Evolutionary conservation across 2,797 vertebrate genomes (phyloP), one percentile per base, ranked within the genome.

Genomic region (Podarcis siculus): DNA sequence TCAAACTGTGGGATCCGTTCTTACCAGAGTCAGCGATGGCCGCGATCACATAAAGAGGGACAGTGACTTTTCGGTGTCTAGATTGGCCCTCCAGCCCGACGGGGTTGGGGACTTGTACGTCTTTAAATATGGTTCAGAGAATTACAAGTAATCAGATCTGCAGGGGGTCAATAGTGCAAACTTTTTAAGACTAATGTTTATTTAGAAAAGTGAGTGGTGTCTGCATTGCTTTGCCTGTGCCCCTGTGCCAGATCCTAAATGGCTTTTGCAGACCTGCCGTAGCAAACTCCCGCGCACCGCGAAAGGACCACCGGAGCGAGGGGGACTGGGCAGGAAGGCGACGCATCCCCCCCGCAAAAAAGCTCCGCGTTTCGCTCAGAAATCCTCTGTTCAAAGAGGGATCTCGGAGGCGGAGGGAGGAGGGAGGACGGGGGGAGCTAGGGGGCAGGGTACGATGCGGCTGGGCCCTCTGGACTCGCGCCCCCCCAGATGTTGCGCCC

Each of bases 111-210:
- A 87, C 81, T 87, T 93, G 85, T 85, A 91, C 91, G 90, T 82
- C 92, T 95, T 95, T 95, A 95, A 96, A 96, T 95, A 94, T 94
- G 93, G 92, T 94, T 94, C 91, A 94, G 94, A 95, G 94, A 94
- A 96, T 96, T 94, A 95, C 95, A 97, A 98, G 98, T 98, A 99
- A 98, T 96, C 97, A 96, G 98, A 98, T 98, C 98, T 96, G 85
- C 95, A 95, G 87, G 97, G 96, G 98, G 98, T 98, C 98, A 98
- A 86, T 95, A 97, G 98, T 98, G 98, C 98, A 98, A 98, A 98
- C 98, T 98, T 98, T 98, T 99, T 98, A 99, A 99, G 98, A 99
- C 98, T 98, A 99, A 99, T 98, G 98, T 99, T 99, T 99, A 98
- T 98, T 98, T 99, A 98, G 98, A 98, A 98, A 98, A 98, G 98